Evolutionary conservation across 1,140 invertebrate genomes (phyloP).

Genomic region (Potamilus streckersoni): DNA sequence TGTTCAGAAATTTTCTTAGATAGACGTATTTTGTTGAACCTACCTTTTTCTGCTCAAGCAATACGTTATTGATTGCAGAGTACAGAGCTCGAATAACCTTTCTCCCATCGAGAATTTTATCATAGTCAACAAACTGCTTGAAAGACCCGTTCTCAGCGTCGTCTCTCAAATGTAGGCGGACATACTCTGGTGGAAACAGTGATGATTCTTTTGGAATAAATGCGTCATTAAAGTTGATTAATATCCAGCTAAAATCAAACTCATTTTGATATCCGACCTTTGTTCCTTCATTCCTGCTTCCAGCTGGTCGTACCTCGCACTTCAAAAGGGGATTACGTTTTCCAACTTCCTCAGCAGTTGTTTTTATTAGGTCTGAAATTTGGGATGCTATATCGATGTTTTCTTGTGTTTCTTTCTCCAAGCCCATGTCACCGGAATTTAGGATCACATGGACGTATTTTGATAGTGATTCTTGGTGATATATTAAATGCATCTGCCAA

Average conservation of each 20-base stretch:
- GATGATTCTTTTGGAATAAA: conserved; percentile 1
- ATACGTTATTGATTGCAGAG: neutral
- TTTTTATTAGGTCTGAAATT: neutral
- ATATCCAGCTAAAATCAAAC: conserved; percentile 21
- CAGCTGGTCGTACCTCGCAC: conserved; percentile 11
- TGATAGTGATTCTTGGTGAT: conserved; percentile 1
- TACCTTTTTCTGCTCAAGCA: neutral
- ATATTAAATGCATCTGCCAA: conserved; percentile 7
- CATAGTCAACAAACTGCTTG: conserved; percentile 1
- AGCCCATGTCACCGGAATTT: conserved; percentile 8
- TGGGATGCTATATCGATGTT: conserved; percentile 9
- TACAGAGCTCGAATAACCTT: conserved; percentile 9
- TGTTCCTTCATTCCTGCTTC: conserved; percentile 20
- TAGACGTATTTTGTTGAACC: neutral
- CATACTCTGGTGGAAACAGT: conserved; percentile 9
- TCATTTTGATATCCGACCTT: conserved; percentile 23
- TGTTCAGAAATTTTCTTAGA: neutral
- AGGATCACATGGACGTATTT: conserved; percentile 1
- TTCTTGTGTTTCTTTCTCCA: conserved; percentile 13
- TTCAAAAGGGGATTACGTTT: conserved; percentile 5
- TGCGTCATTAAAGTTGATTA: conserved; percentile 1
- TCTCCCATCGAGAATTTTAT: conserved; percentile 8
- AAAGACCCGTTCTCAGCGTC: neutral
- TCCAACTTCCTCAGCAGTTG: neutral
- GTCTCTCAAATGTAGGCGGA: conserved; percentile 8